A percentile compares a stretch with the other conserved stretches of the same genome.
phyloP scores from a whole-genome alignment of 2,113 vertebrate species.

The Triplophysa tibetana region DNA sequence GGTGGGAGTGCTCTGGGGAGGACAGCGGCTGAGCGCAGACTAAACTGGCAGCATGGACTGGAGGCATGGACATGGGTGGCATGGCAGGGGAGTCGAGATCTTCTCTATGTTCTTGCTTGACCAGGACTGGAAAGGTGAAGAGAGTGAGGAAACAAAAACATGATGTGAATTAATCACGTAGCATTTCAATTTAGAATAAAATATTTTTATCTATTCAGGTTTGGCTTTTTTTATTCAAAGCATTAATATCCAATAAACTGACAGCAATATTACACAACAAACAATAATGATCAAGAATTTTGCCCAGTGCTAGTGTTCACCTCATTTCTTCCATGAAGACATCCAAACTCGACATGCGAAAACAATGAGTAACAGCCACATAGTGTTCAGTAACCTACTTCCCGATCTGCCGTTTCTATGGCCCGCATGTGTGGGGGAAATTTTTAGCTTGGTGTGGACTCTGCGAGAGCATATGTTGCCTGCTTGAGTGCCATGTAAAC shows the following conservation, averaged over 20 bases:
- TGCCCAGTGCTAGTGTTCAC: neutral
- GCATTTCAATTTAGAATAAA: neutral
- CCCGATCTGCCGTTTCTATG: conserved; percentile 74
- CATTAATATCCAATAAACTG: neutral
- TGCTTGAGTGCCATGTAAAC: conserved; percentile 71
- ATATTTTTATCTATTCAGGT: neutral
- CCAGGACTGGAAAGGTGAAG: conserved; percentile 77
- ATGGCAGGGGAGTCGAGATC: conserved; percentile 84
- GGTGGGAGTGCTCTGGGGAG: conserved; percentile 85
- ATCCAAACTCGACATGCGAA: conserved; percentile 19
- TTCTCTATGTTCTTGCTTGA: conserved; percentile 94
- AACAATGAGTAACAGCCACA: conserved; percentile 56
- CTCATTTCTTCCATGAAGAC: neutral
- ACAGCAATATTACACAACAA: neutral
- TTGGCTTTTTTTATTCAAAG: neutral
- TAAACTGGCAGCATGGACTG: conserved; percentile 75
- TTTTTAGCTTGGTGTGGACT: conserved; percentile 73
- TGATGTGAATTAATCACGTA: no score
- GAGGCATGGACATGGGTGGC: conserved; percentile 78
- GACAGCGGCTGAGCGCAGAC: conserved; percentile 80
- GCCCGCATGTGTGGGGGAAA: conserved; percentile 70
- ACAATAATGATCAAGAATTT: neutral
- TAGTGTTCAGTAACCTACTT: conserved; percentile 75
- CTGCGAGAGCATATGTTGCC: conserved; percentile 76
- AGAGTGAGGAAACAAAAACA: neutral